These are phyloP conservation scores for Flabesymbios commensalis DNA, from an alignment of 2,888 invertebrate species.

Conservation along the genomic window DNA sequence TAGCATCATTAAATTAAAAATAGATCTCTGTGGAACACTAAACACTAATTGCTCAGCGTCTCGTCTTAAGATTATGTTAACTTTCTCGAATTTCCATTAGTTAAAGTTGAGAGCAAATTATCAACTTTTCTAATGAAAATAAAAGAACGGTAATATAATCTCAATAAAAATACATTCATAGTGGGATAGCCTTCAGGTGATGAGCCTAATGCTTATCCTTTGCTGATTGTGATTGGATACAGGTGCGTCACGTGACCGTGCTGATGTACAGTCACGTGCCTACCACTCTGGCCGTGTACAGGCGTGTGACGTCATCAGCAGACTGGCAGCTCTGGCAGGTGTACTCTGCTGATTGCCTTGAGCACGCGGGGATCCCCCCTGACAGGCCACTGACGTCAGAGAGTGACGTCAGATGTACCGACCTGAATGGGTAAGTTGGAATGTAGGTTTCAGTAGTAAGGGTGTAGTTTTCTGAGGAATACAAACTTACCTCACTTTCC, in stretches of 20 bases:
- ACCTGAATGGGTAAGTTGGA: constrained; percentile 13
- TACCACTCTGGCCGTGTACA: constrained; percentile 7
- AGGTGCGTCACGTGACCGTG: constrained; percentile 13
- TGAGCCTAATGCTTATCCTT: too few species aligned
- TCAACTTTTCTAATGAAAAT: not conserved
- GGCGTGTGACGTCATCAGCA: not conserved
- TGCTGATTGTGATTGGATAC: too few species aligned
- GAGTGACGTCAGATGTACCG: constrained; percentile 17
- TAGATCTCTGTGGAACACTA: too few species aligned
- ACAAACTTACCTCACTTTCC: too few species aligned
- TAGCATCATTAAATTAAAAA: too few species aligned
- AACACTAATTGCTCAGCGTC: too few species aligned
- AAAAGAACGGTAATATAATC: not conserved
- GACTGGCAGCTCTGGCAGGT: constrained; percentile 21
- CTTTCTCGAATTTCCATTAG: too few species aligned
- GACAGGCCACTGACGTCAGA: constrained; percentile 6
- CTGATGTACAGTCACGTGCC: constrained; percentile 22
- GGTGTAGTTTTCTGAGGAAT: too few species aligned
- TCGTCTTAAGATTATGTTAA: too few species aligned
- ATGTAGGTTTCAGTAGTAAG: too few species aligned
- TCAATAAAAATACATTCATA: too few species aligned
- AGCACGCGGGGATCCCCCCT: not conserved
- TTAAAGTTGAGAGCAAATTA: not conserved
- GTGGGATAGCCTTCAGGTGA: too few species aligned
- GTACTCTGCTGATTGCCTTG: constrained; percentile 15